These are phyloP conservation scores for Siniperca obscura DNA, from an alignment of 2,797 vertebrate genomes.

Conservation along the genomic window DNA sequence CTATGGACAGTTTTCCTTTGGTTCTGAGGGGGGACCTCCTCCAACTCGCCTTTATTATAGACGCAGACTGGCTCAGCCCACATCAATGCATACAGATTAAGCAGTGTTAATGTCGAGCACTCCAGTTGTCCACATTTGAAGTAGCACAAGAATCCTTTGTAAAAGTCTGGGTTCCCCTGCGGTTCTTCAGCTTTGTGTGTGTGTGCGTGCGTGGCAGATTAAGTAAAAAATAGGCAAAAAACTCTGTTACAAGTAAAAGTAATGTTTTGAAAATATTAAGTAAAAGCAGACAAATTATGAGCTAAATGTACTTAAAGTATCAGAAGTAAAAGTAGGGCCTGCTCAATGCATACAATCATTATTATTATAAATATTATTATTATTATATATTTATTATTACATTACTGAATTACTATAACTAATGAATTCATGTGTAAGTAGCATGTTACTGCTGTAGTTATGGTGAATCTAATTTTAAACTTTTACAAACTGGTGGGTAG, in stretches of 20 bases:
- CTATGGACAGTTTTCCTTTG: constrained; percentile 83
- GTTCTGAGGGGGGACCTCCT: constrained; percentile 66
- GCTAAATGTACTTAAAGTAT: not conserved
- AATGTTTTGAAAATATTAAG: not conserved
- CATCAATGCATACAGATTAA: constrained; percentile 73
- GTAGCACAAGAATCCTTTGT: constrained; percentile 57
- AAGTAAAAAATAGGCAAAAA: not conserved
- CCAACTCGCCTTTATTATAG: constrained; percentile 65
- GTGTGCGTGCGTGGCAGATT: constrained; percentile 15
- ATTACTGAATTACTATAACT: constrained; percentile 2
- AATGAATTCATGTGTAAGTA: not conserved
- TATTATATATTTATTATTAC: not conserved
- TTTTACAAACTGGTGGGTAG: not conserved
- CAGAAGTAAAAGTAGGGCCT: not conserved
- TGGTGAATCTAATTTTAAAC: not conserved
- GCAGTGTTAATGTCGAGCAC: constrained; percentile 66
- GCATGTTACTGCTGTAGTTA: not conserved
- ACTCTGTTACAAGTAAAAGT: not conserved
- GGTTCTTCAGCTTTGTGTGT: constrained; percentile 50
- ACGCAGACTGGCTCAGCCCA: constrained; percentile 64
- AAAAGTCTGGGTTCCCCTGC: constrained; percentile 53
- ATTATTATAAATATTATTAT: no score
- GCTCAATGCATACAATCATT: no score
- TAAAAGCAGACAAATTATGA: not conserved
- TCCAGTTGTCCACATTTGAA: constrained; percentile 60